Conservation (phyloP, 1,140 invertebrate genomes). For the Drosophila grimshawi region DNA sequence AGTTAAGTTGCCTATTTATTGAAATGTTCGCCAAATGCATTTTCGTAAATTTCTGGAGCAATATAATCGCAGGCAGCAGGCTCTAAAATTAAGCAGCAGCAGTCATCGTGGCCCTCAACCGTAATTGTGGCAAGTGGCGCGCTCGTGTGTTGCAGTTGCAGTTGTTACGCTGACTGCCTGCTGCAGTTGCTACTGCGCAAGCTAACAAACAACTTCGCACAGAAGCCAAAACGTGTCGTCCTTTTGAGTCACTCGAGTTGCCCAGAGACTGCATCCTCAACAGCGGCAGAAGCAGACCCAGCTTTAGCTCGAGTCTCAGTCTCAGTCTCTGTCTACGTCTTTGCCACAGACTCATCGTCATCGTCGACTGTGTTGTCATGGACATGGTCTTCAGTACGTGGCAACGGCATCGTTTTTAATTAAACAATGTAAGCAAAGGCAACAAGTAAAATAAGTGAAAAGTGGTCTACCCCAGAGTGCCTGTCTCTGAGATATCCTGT, state of each 20-base stretch:
- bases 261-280: slow-evolving; percentile 24
- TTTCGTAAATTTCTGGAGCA: slow-evolving; percentile 80
- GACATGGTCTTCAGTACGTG: slow-evolving; percentile 74
- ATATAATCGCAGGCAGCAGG: slow-evolving; percentile 75
- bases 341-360: slow-evolving; percentile 31
- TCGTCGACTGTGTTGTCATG: slow-evolving; percentile 36
- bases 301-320: background rate
- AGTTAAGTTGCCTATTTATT: background rate
- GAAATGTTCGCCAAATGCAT: slow-evolving; percentile 11
- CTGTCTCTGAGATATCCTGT: background rate
- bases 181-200: slow-evolving; percentile 54
- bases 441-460: slow-evolving; percentile 16
- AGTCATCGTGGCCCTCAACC: slow-evolving; percentile 27
- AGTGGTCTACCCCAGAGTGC: background rate
- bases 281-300: slow-evolving; percentile 2
- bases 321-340: background rate
- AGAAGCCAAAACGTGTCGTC: slow-evolving; percentile 82
- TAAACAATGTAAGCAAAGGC: slow-evolving; percentile 76
- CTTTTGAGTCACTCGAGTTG: slow-evolving; percentile 75
- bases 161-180: slow-evolving; percentile 24
- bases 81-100: slow-evolving; percentile 75
- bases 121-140: slow-evolving; percentile 77
- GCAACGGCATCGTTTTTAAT: slow-evolving; percentile 74
- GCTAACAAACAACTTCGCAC: slow-evolving; percentile 59
- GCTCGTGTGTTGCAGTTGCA: slow-evolving; percentile 34